Evolutionary conservation across 2,888 invertebrate genomes (phyloP), one percentile per base, ranked within the genome.

Genomic region (Isoperla grammatica): DNA sequence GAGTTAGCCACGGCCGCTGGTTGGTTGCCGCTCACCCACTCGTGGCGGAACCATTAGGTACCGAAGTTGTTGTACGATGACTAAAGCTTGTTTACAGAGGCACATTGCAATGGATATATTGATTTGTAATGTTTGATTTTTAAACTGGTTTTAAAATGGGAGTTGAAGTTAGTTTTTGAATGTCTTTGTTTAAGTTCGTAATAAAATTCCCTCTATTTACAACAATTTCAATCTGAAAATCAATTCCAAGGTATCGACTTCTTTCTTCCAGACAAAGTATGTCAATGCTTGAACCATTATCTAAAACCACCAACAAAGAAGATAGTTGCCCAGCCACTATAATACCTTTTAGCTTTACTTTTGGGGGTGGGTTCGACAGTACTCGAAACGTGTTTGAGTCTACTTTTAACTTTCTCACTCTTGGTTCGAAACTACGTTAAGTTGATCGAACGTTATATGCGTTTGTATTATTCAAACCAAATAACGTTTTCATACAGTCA

Each of bases 91-190:
- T 22, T 13, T 3, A 50, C n/a, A 15, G 50, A 17, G 4, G 50
- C 50, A 13, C 50, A 50, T 13, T 50, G 35, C 2, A 50, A 19
- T 5, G 35, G 50, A 19, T 50, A 13, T 2, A 50, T n/a, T 50
- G 50, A 50, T 50, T 50, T 2, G 37, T 6, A 13, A 50, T 50
- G 35, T 50, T 50, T 13, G 37, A 37, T 35, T 50, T 50, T 50
- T 50, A 37, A 19, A 35, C 50, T 15, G 50, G 50, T 19, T 50
- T 50, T 9, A 35, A 23, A 9, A 50, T 5, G 29, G n/a, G 35
- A 9, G 50, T 35, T 5, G 50, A 50, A 35, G 35, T 35, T 35
- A 50, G 35, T 35, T 50, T 50, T 11, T n/a, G 6, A 35, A 50
- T 35, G n/a, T 50, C 50, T 6, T 29, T 50, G 35, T 19, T 29